These are phyloP conservation scores for Parnassius glacialis DNA, from an alignment of 2,888 invertebrate species.

Conservation along the genomic window DNA sequence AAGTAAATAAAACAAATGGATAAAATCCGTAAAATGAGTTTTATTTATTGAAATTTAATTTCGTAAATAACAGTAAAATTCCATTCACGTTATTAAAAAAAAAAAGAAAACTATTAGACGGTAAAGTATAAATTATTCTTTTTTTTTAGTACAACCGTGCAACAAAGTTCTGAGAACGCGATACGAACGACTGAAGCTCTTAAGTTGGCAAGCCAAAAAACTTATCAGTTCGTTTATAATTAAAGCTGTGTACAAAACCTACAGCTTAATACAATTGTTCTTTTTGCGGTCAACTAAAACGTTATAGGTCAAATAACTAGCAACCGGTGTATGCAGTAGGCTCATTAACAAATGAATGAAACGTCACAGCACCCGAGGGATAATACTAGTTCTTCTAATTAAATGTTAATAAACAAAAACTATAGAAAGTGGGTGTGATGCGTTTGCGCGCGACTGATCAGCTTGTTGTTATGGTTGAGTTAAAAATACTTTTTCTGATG, in stretches of 20 bases:
- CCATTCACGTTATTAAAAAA: too few relatives aligned
- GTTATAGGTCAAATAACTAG: slow-evolving; percentile 27
- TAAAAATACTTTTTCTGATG: too few relatives aligned
- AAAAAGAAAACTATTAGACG: too few relatives aligned
- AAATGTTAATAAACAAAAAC: slow-evolving; percentile 74
- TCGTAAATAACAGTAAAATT: too few relatives aligned
- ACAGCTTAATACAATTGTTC: not conserved
- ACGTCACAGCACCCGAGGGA: slow-evolving; percentile 20
- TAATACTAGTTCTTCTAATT: slow-evolving; percentile 59
- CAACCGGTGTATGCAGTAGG: slow-evolving; percentile 7
- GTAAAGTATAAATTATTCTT: too few relatives aligned
- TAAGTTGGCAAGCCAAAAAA: not conserved
- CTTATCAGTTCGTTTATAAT: slow-evolving; percentile 10
- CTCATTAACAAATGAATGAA: slow-evolving; percentile 24
- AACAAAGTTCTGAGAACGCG: slow-evolving; percentile 7
- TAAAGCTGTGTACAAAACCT: not conserved
- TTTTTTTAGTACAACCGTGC: not conserved
- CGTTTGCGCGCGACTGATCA: not conserved
- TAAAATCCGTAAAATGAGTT: too few relatives aligned
- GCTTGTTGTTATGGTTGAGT: too few relatives aligned
- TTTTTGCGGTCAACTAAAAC: slow-evolving; percentile 9
- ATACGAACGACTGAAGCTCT: not conserved
- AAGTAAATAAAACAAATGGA: too few relatives aligned
- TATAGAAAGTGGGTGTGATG: slow-evolving; percentile 36
- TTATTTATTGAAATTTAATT: too few relatives aligned